A percentile compares a stretch with the other conserved stretches of the same genome.
phyloP scores from a whole-genome alignment of 2,888 invertebrate species.

The Capitulum mitella region DNA sequence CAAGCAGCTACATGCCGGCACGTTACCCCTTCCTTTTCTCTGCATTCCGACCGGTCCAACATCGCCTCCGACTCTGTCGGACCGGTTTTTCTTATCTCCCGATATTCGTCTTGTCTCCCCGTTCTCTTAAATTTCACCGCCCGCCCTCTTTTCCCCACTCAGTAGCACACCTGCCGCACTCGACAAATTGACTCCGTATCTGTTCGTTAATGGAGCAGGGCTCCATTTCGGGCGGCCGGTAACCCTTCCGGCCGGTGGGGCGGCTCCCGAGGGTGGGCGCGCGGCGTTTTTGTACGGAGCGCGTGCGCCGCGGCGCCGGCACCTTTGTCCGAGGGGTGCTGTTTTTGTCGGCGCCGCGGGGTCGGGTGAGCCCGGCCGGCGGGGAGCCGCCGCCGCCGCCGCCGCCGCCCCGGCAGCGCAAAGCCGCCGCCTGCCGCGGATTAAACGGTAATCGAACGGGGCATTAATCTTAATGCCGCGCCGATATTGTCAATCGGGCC shows the following conservation, averaged over 20 bases:
- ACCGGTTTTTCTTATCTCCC: too few species aligned
- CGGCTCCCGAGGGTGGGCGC: background rate
- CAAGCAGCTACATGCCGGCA: too few species aligned
- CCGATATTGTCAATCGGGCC: background rate
- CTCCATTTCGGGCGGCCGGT: background rate
- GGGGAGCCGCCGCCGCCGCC: background rate
- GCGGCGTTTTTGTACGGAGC: background rate
- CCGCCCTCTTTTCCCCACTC: too few species aligned
- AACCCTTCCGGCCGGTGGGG: background rate
- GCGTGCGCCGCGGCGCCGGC: background rate
- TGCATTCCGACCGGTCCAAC: too few species aligned
- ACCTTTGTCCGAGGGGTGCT: background rate
- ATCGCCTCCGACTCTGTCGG: too few species aligned
- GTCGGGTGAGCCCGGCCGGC: too few species aligned
- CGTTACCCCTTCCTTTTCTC: too few species aligned
- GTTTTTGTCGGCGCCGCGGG: background rate
- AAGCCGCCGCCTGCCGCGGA: background rate
- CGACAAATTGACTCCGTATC: conserved; percentile 1
- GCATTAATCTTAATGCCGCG: background rate
- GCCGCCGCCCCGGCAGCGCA: background rate
- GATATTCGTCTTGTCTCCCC: too few species aligned
- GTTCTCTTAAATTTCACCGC: too few species aligned
- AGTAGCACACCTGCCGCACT: background rate
- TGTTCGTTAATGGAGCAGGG: background rate
- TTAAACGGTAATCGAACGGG: background rate